These are phyloP conservation scores for Botrylloides violaceus DNA, from an alignment of 23 tunicate species.

Conservation along the genomic window DNA sequence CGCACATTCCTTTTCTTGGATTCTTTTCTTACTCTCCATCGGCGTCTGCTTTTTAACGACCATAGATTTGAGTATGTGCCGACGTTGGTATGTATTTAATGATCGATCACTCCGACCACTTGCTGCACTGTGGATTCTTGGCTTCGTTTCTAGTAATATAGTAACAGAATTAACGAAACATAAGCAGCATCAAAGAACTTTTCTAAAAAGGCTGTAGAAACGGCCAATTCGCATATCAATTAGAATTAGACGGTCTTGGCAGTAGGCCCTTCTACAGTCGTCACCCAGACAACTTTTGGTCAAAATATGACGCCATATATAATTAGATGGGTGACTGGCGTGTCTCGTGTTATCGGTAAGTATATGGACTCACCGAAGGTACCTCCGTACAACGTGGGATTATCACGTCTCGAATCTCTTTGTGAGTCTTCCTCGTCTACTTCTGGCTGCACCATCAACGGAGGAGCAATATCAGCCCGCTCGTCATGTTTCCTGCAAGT, in stretches of 20 bases:
- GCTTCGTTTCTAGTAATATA: constrained; percentile 13
- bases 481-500: too few species aligned
- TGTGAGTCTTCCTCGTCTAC: neutral
- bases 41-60: constrained; percentile 52
- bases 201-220: too few species aligned
- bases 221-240: too few species aligned
- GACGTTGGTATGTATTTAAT: constrained; percentile 50
- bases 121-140: constrained; percentile 54
- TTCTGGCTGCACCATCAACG: neutral
- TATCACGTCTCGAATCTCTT: neutral
- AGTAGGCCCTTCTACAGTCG: too few species aligned
- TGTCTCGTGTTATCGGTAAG: too few species aligned
- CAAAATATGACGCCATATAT: too few species aligned
- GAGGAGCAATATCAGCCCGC: neutral
- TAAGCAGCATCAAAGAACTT: too few species aligned
- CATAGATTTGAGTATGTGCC: constrained; percentile 50
- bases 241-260: too few species aligned
- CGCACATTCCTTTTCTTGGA: constrained; percentile 35
- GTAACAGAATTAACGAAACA: too few species aligned
- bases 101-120: constrained; percentile 66
- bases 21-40: constrained; percentile 40
- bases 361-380: constrained; percentile 1
- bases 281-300: too few species aligned
- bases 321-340: too few species aligned
- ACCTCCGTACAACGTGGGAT: neutral